Conservation (phyloP, 1,140 invertebrate species). For the Sycobia sp. region DNA sequence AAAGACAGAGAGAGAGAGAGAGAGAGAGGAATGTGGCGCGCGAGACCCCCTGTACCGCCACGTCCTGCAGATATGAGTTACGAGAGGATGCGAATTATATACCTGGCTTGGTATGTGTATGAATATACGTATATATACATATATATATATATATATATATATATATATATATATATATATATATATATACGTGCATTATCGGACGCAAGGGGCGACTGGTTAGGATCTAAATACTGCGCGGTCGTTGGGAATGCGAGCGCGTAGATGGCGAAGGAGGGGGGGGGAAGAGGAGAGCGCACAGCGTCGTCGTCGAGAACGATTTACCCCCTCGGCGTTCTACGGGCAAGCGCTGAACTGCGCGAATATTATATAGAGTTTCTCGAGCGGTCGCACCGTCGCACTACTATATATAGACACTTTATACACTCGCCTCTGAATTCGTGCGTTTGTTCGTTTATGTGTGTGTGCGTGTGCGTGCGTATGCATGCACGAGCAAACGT, state of each 20-base stretch:
- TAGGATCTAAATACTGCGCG: constrained; percentile 8
- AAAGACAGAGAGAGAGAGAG: constrained; percentile 22
- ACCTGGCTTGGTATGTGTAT: constrained; percentile 18
- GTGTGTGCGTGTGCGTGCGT: too few species aligned
- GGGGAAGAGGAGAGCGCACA: constrained; percentile 2
- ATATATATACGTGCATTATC: too few species aligned
- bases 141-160: too few species aligned
- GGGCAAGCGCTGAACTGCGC: constrained; percentile 37
- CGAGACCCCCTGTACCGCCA: constrained; percentile 16
- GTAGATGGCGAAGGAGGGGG: too few species aligned
- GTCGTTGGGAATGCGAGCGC: too few species aligned
- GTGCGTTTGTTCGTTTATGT: too few species aligned
- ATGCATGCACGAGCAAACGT: too few species aligned
- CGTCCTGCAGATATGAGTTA: constrained; percentile 37
- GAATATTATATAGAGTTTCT: constrained; percentile 44
- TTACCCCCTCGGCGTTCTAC: constrained; percentile 37
- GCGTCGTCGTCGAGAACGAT: constrained; percentile 35
- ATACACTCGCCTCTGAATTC: too few species aligned
- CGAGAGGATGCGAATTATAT: constrained; percentile 30
- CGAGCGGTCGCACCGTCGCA: too few species aligned
- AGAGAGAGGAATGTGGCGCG: constrained; percentile 20
- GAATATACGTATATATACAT: too few species aligned
- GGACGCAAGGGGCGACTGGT: not conserved
- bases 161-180: too few species aligned
- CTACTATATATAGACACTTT: too few species aligned